Evolutionary conservation across 2,888 invertebrate genomes (phyloP), one percentile per base, ranked within the genome.

Genomic region (Lochmaea capreae): DNA sequence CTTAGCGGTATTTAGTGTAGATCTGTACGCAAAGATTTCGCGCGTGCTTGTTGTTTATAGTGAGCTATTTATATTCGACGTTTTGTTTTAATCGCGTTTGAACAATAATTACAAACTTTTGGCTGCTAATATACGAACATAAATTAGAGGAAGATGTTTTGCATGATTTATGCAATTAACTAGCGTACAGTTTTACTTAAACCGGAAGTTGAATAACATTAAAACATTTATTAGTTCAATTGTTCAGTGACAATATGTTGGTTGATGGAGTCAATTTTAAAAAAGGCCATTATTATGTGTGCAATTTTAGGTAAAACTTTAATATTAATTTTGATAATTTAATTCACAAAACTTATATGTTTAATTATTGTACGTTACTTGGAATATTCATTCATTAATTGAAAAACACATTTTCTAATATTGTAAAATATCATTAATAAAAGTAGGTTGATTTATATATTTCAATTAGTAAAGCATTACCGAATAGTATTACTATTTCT

Each of bases 1-100:
- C 78, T 79, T 84, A 85, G 82, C 85, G 84, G 85, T 84, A 85
- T 83, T 85, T 83, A 79, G 83, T 83, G 84, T 84, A 76, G 79
- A 75, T 71, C 80, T 79, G 82, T 81, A 67, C 68, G 74, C 80
- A 78, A 81, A 79, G 78, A 77, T 68, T 65, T 16, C 52, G 66
- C 58, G 22, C 67, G 58, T 43, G 49, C 16, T 26, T 33, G 26
- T 61, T 61, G 16, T 61, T 63, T 63, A 42, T 42, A 18, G 61
- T 39, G 61, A 14, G 42, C n/a, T 33, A 39, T 61, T 16, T 61
- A 26, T 42, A 61, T 16, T 14, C 61, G 16, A 39, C 11, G 39
- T 61, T 61, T 26, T 49, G 14, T 49, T n/a, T 14, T 49, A 49
- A 49, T 49, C 42, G 33, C 33, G 61, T 39, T 61, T n/a, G 6